Percentiles rank a stretch among this genome's conserved stretches.
Conservation (phyloP, 2,888 invertebrate genomes). For the Tubulanus polymorphus region DNA sequence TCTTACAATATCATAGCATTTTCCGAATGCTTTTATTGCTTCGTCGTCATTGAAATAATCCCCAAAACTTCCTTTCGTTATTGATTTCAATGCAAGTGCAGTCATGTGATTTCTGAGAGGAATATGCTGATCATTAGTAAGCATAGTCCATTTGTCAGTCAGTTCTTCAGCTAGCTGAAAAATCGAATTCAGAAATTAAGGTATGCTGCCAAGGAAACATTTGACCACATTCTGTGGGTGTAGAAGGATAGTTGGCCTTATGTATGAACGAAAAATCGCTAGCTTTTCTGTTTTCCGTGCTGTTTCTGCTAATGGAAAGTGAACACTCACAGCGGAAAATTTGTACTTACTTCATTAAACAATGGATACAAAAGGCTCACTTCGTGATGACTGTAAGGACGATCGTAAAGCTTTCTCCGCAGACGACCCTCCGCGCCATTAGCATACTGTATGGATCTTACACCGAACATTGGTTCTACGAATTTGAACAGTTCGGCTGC, state of each 20-base stretch:
- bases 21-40: slow-evolving; percentile 32
- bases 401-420: slow-evolving; percentile 35
- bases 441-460: slow-evolving; percentile 34
- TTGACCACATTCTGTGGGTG: no score
- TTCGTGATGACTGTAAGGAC: slow-evolving; percentile 28
- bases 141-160: slow-evolving; percentile 33
- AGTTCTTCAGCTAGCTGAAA: slow-evolving; percentile 38
- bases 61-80: slow-evolving; percentile 36
- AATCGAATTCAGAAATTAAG: not conserved
- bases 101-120: slow-evolving; percentile 42
- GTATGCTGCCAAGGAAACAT: no score
- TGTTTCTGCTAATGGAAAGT: no score
- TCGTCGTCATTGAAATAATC: slow-evolving; percentile 36
- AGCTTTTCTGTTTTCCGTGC: no score
- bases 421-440: slow-evolving; percentile 41
- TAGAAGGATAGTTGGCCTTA: no score
- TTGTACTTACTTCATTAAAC: slow-evolving; percentile 31
- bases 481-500: slow-evolving; percentile 36
- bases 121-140: slow-evolving; percentile 45
- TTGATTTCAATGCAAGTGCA: slow-evolving; percentile 37
- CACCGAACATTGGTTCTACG: slow-evolving; percentile 39
- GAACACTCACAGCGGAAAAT: no score
- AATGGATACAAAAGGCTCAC: slow-evolving; percentile 22
- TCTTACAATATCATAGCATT: slow-evolving; percentile 41
- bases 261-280: no score